Evolutionary conservation across 2,797 vertebrate genomes (phyloP).

Genomic region (Acanthopagrus latus): DNA sequence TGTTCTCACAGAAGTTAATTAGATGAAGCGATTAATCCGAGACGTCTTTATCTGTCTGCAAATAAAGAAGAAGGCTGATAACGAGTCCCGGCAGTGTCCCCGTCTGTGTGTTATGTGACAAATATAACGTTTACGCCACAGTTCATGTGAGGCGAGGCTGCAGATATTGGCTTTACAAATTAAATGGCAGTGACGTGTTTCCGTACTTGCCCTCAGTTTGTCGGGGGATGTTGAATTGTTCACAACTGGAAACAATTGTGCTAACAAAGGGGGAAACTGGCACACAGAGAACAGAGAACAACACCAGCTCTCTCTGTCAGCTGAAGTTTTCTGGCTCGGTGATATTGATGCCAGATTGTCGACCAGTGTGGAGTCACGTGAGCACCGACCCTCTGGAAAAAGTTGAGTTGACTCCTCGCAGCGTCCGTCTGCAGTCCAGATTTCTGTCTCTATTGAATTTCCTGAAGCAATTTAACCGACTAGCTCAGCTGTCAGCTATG

Average conservation of each 20-base stretch:
- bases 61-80: slow-evolving; percentile 16
- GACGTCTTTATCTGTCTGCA: slow-evolving; percentile 15
- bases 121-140: not conserved
- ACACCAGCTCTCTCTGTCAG: slow-evolving; percentile 2
- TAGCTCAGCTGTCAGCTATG: not conserved
- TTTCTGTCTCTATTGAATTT: not conserved
- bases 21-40: slow-evolving; percentile 14
- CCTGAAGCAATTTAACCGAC: not conserved
- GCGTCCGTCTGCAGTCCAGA: slow-evolving; percentile 2
- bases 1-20: slow-evolving; percentile 11
- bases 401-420: slow-evolving; percentile 15
- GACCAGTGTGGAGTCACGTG: slow-evolving; percentile 19
- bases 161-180: slow-evolving; percentile 1
- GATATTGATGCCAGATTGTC: slow-evolving; percentile 34
- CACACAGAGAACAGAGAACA: slow-evolving; percentile 25
- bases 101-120: not conserved
- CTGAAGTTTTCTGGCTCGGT: slow-evolving; percentile 24
- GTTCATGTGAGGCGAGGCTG: not conserved
- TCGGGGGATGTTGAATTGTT: not conserved
- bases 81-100: not conserved
- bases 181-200: not conserved
- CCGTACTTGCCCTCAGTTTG: not conserved
- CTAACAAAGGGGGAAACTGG: slow-evolving; percentile 14
- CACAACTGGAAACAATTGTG: slow-evolving; percentile 32
- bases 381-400: slow-evolving; percentile 14